phyloP scores from a whole-genome alignment of 2,888 invertebrate species.

The Polietes domitor region DNA sequence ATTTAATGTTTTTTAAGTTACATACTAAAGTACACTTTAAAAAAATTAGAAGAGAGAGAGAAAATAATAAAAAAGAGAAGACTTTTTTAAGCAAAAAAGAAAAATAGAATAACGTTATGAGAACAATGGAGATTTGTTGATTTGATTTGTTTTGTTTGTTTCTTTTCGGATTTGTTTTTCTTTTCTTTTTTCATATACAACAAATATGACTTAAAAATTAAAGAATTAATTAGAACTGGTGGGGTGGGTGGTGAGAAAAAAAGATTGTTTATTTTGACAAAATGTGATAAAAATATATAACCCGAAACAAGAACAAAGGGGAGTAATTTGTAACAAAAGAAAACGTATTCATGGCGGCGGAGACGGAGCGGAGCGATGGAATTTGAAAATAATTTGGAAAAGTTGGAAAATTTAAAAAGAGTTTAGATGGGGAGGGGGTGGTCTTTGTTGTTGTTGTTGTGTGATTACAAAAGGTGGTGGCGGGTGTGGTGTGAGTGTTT shows the following conservation, averaged over 20 bases:
- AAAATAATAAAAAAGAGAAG: constrained; percentile 13
- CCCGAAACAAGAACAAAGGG: neutral
- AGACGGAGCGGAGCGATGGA: constrained; percentile 6
- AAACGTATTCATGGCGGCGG: no score
- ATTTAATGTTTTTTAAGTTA: constrained; percentile 62
- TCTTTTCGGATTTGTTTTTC: constrained; percentile 22
- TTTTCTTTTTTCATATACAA: constrained; percentile 54
- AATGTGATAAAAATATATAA: neutral
- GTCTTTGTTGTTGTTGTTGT: constrained; percentile 47
- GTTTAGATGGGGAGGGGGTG: neutral
- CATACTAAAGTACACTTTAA: constrained; percentile 58
- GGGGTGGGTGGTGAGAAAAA: no score
- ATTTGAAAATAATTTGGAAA: constrained; percentile 54
- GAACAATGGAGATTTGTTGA: constrained; percentile 57
- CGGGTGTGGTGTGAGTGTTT: constrained; percentile 20
- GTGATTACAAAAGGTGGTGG: constrained; percentile 27
- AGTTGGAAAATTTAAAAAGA: neutral
- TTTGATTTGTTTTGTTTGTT: constrained; percentile 43
- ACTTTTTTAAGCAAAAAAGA: constrained; percentile 42
- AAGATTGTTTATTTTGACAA: neutral
- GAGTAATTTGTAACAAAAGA: constrained; percentile 14
- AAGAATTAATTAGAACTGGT: constrained; percentile 42
- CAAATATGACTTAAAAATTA: constrained; percentile 55
- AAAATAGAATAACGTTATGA: constrained; percentile 47
- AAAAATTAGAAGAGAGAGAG: constrained; percentile 18